Conservation (phyloP, 1,140 invertebrate species). For the Rhopalosiphum padi region DNA sequence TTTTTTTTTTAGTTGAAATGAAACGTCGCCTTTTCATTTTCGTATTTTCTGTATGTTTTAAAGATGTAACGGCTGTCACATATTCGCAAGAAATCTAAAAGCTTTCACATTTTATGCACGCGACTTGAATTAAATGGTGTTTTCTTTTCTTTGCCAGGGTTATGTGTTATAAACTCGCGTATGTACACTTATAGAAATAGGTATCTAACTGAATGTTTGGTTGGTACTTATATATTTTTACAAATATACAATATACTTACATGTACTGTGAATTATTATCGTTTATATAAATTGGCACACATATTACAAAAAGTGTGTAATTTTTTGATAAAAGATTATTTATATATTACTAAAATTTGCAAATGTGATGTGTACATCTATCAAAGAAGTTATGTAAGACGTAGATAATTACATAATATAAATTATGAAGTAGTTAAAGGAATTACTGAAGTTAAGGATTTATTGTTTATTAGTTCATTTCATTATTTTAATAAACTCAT, state of each 20-base stretch:
- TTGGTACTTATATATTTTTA: background rate
- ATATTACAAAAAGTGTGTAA: background rate
- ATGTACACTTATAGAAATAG: background rate
- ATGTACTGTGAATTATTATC: background rate
- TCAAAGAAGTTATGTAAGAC: background rate
- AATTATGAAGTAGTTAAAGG: background rate
- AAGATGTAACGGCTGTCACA: background rate
- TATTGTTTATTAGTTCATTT: background rate
- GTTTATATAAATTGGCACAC: background rate
- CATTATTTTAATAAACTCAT: background rate
- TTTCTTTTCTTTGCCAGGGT: background rate
- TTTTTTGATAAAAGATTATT: background rate
- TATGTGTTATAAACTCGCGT: background rate
- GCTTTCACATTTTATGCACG: background rate
- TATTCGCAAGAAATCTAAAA: background rate
- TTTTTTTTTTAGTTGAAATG: constrained; percentile 76
- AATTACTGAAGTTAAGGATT: background rate
- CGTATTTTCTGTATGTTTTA: background rate
- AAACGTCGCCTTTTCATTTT: background rate
- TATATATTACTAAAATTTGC: background rate
- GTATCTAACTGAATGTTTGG: background rate
- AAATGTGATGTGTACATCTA: background rate
- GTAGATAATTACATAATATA: background rate
- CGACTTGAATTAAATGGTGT: background rate
- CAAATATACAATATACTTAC: background rate